These are phyloP conservation scores for Noctua fimbriata DNA, from an alignment of 2,888 invertebrate genomes.

Conservation along the genomic window DNA sequence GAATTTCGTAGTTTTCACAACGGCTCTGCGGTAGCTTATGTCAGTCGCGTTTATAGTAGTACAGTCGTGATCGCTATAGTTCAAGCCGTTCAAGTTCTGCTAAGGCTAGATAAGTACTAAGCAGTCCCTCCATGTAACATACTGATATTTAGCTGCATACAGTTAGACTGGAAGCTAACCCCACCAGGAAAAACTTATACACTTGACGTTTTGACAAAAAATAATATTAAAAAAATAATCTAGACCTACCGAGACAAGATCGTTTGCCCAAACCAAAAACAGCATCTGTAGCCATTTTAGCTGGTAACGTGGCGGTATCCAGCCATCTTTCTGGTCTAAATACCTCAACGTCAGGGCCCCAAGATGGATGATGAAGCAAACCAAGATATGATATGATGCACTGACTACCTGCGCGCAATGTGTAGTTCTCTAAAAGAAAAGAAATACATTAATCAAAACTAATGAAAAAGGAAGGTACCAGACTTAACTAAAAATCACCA, in stretches of 20 bases:
- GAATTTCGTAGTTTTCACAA: too few species aligned
- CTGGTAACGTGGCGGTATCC: constrained; percentile 38
- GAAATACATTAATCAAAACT: background rate
- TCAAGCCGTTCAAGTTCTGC: too few species aligned
- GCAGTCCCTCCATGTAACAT: background rate
- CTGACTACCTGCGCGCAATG: constrained; percentile 43
- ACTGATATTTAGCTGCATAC: too few species aligned
- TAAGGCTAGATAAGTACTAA: too few species aligned
- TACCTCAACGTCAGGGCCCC: constrained; percentile 55
- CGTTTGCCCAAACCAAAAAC: constrained; percentile 57
- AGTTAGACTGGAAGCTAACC: too few species aligned
- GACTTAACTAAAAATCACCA: too few species aligned
- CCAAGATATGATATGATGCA: constrained; percentile 25
- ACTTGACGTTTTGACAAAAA: too few species aligned
- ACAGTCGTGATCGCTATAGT: too few species aligned
- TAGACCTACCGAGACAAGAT: constrained; percentile 54
- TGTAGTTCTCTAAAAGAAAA: constrained; percentile 40
- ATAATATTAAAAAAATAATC: background rate
- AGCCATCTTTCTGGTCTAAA: constrained; percentile 37
- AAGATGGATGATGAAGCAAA: constrained; percentile 38
- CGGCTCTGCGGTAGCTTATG: too few species aligned
- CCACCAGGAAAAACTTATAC: too few species aligned
- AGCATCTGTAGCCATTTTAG: constrained; percentile 29
- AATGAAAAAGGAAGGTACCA: too few species aligned
- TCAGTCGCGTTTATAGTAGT: too few species aligned